Evolutionary conservation across 2,888 invertebrate genomes (phyloP).

Genomic region (Prenolepis imparis): DNA sequence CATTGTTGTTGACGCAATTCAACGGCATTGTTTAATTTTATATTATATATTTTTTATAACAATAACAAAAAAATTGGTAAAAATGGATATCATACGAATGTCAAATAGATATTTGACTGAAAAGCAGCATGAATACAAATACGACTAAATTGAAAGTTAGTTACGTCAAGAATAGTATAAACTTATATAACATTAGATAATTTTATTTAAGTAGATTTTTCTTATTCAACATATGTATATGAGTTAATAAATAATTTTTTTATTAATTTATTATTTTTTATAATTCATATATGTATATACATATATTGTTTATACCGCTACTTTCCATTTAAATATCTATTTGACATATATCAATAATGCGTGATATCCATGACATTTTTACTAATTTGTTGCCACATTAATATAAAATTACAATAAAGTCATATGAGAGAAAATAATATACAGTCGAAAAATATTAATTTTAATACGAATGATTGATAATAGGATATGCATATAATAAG

Average conservation of each 20-base stretch:
- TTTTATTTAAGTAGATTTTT: background rate
- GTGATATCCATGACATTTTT: background rate
- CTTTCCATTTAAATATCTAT: background rate
- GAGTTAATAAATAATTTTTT: background rate
- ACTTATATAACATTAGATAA: background rate
- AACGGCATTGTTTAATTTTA: background rate
- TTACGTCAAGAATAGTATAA: slow-evolving; percentile 10
- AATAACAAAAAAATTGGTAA: background rate
- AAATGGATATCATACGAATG: slow-evolving; percentile 2
- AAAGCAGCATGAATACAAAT: background rate
- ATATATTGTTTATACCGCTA: no score
- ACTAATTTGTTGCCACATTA: background rate
- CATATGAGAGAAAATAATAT: background rate
- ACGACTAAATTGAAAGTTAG: background rate
- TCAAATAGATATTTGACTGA: background rate
- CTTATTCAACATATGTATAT: no score
- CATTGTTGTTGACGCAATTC: background rate
- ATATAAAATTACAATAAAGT: background rate
- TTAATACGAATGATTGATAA: background rate
- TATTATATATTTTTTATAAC: background rate
- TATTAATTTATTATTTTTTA: no score
- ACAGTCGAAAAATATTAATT: background rate
- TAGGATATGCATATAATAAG: background rate
- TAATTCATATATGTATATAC: no score
- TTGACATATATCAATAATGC: no score